Percentiles rank a stretch among this genome's conserved stretches.
phyloP scores from a whole-genome alignment of 2,888 invertebrate species.

The Campoplex nolae region DNA sequence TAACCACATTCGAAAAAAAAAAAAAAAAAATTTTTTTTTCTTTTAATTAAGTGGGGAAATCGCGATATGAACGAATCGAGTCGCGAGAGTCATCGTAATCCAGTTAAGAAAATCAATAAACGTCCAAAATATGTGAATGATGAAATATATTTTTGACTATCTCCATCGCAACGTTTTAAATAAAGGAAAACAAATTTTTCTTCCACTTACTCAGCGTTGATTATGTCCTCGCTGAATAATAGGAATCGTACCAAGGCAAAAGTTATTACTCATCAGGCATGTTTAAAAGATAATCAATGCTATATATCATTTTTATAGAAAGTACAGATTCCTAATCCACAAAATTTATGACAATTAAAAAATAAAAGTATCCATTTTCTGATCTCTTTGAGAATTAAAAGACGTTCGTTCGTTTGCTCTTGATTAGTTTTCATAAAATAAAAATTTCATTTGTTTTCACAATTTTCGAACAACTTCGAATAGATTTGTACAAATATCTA shows the following conservation, averaged over 20 bases:
- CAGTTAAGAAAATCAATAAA: background rate
- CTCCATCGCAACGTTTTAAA: background rate
- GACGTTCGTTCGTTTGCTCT: no score
- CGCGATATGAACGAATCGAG: background rate
- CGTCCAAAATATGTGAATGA: background rate
- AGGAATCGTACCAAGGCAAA: background rate
- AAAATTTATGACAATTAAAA: no score
- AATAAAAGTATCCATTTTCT: no score
- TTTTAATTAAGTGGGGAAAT: background rate
- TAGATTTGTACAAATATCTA: background rate
- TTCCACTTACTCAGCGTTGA: slow-evolving; percentile 9
- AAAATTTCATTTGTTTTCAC: background rate
- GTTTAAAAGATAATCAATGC: background rate
- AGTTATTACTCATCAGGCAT: background rate
- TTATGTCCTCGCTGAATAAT: slow-evolving; percentile 16
- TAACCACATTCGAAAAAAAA: background rate
- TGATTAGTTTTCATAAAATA: no score
- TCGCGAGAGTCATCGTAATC: background rate
- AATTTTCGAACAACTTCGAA: background rate
- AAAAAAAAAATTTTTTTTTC: background rate
- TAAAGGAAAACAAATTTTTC: background rate
- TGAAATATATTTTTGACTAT: background rate
- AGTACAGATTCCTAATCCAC: background rate
- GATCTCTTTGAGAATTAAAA: no score
- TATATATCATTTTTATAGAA: background rate